Evolutionary conservation across 2,888 invertebrate genomes (phyloP), one percentile per base, ranked within the genome.

Genomic region (Lutraria lutraria): DNA sequence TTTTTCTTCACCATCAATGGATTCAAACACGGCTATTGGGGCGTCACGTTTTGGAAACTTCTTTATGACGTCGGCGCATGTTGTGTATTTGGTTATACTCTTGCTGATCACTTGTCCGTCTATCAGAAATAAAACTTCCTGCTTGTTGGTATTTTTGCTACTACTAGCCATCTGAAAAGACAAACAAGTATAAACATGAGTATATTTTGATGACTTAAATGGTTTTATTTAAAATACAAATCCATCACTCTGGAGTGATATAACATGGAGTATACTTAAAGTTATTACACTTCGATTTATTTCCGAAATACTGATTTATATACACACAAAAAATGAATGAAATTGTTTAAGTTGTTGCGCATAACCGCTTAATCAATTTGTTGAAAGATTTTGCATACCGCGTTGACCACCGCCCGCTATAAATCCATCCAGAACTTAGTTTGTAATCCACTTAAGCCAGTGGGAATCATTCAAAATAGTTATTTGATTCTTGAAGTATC

Each of bases 21-120:
- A 86, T 60, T 84, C 79, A 72, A 87, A 91, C 19, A 91, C 88
- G 3, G 91, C 89, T 29, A 88, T 76, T 10, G 85, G 89, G 25
- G 68, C 16, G 15, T 83, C 83, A 8, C 85, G 80, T 31, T 88
- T 91, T 8, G 89, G 90, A 25, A 91, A 83, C 81, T 90, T 91
- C 54, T 80, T 76, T 85, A 91, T 91, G 88, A 91, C 90, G 87
- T 91, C 91, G 88, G 68, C 12, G 80, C 91, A 90, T 81, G 91
- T 91, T 85, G 91, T 91, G 72, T 85, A 54, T 63, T 89, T 91
- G 81, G 91, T 88, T 43, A 91, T 88, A 56, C 79, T 81, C 63
- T 91, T 91, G 52, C 86, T 86, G 19, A 90, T 88, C 81, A 81
- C 84, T 29, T 72, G 63, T 8, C 89, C 91, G 68, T 91, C 91